Conservation (phyloP, 1,140 invertebrate species). For the Luehdorfia chinensis region DNA sequence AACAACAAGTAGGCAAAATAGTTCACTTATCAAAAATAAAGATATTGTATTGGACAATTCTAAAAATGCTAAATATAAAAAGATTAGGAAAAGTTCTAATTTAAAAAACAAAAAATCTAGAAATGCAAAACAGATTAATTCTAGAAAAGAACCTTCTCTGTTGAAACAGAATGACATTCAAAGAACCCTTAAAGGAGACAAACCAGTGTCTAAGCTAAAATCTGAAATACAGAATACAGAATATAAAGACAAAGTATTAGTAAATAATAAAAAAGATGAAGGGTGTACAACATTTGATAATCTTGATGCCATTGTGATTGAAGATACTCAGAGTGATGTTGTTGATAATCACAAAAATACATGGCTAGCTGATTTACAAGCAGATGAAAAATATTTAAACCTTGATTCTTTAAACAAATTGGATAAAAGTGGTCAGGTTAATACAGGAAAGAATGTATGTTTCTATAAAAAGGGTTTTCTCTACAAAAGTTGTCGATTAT, state of each 20-base stretch:
- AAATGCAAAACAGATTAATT: slow-evolving; percentile 26
- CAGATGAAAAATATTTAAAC: too few species aligned
- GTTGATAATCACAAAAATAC: slow-evolving; percentile 56
- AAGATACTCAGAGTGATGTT: slow-evolving; percentile 35
- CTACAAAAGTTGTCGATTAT: slow-evolving; percentile 33
- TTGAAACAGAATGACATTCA: not conserved
- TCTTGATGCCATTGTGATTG: slow-evolving; percentile 41
- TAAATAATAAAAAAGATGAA: not conserved
- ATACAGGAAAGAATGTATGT: slow-evolving; percentile 30
- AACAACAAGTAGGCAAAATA: slow-evolving; percentile 6
- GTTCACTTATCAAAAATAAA: too few species aligned
- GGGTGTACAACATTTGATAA: slow-evolving; percentile 25
- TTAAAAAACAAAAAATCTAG: slow-evolving; percentile 1
- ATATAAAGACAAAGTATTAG: slow-evolving; percentile 11
- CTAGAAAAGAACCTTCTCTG: slow-evolving; percentile 8
- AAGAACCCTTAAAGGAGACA: not conserved
- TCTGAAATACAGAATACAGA: too few species aligned
- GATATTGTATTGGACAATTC: too few species aligned
- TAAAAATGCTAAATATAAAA: slow-evolving; percentile 4
- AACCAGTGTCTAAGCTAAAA: too few species aligned
- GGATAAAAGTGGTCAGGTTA: not conserved
- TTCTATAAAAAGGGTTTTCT: slow-evolving; percentile 51
- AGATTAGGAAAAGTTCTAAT: slow-evolving; percentile 3
- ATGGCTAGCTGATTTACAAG: slow-evolving; percentile 43
- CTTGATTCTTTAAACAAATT: slow-evolving; percentile 23